phyloP scores from a whole-genome alignment of 2,888 invertebrate genomes.

The Pseudoips prasinana region DNA sequence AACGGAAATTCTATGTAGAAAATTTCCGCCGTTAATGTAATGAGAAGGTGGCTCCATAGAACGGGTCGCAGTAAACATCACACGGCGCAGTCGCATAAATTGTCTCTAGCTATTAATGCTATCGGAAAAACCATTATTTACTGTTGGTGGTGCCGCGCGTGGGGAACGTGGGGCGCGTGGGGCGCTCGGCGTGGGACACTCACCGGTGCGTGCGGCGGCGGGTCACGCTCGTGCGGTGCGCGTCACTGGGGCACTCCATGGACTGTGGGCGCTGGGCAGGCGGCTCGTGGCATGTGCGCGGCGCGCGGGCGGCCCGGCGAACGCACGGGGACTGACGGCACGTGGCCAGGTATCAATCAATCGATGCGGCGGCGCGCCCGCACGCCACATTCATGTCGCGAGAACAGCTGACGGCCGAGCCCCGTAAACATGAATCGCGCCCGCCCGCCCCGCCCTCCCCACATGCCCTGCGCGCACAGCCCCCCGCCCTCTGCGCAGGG shows the following conservation, averaged over 20 bases:
- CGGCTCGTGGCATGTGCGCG: slow-evolving; percentile 47
- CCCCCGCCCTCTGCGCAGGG: slow-evolving; percentile 44
- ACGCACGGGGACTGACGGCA: slow-evolving; percentile 62
- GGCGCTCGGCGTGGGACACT: slow-evolving; percentile 24
- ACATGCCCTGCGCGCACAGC: slow-evolving; percentile 27
- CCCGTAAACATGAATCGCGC: slow-evolving; percentile 78
- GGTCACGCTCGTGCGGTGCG: slow-evolving; percentile 61
- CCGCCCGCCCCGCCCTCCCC: slow-evolving; percentile 28
- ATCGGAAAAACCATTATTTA: slow-evolving; percentile 58
- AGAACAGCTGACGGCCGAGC: slow-evolving; percentile 77
- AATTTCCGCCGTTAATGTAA: slow-evolving; percentile 56
- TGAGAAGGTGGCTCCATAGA: slow-evolving; percentile 47
- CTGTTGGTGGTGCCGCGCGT: slow-evolving; percentile 9
- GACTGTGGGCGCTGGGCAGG: slow-evolving; percentile 44
- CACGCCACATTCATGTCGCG: slow-evolving; percentile 74
- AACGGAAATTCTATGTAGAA: slow-evolving; percentile 43
- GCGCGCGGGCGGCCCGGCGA: slow-evolving; percentile 50
- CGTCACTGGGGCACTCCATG: slow-evolving; percentile 63
- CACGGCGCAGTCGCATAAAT: slow-evolving; percentile 62
- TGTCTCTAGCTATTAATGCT: slow-evolving; percentile 48
- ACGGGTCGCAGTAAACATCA: slow-evolving; percentile 61
- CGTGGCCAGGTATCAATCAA: slow-evolving; percentile 73
- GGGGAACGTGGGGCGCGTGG: slow-evolving; percentile 34
- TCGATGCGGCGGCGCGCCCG: slow-evolving; percentile 71
- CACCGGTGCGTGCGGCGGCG: slow-evolving; percentile 29